Evolutionary conservation across 64 coral and sea anemone species (phyloP), one percentile per base, ranked within the genome.

Genomic region (Porites lutea): DNA sequence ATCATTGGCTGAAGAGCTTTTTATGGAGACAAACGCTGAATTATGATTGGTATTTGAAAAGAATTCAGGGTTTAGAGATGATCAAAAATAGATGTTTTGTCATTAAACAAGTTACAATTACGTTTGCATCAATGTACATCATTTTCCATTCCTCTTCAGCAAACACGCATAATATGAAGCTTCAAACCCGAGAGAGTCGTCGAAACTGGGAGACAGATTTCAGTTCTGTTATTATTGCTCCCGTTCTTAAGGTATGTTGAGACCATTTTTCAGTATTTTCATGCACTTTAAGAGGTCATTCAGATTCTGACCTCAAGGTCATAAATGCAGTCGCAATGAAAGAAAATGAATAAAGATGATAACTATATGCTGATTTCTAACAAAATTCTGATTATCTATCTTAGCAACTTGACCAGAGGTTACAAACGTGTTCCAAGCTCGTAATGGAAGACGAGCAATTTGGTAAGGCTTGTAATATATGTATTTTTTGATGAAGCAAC

Each of bases 151-250:
- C 6, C 23, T 48, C 58, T 82, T 9, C 27, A 83, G 81, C 3
- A 52, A 68, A 83, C 48, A 46, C 19, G 1, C 62, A 83, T 18
- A 19, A 68, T 18, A 83, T 83, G 63, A 16, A 16, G 12, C 81
- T 83, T 83, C 18, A 51, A 67, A 83, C 59, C 44, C 62, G 45
- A 67, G 48, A 67, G 7, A 68, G 81, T 83, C 77, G 89, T 4
- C 69, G 66, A 45, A n/a, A 62, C 3, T 91, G 89, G 89, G 89
- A 91, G 13, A 71, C 54, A 5, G 79, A 74, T 16, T 91, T 91
- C 55, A 63, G 65, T 50, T 46, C 79, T 62, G 81, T 67, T 10
- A 48, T 83, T 21, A 44, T 83, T 67, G 44, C 46, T 63, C 81
- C 81, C 68, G 81, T 83, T 6, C 20, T 83, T 11, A 68, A 14